Conservation (phyloP, 2,113 vertebrate genomes). For the Pipra filicauda region DNA sequence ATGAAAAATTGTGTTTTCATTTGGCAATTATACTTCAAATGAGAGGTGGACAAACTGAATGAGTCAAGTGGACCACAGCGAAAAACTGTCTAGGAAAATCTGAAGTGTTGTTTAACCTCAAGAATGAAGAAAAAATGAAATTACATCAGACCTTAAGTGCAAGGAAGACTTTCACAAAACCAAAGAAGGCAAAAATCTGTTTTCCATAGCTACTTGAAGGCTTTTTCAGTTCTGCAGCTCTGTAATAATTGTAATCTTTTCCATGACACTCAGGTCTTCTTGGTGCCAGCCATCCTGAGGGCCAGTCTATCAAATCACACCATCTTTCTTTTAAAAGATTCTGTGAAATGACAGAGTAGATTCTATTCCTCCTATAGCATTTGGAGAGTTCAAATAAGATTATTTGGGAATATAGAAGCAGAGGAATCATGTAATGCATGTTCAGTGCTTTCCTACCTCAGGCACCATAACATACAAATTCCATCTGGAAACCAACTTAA, state of each 20-base stretch:
- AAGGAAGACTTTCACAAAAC: background rate
- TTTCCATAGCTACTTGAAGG: background rate
- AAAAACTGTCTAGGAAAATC: background rate
- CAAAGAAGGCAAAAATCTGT: background rate
- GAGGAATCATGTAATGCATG: background rate
- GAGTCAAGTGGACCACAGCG: background rate
- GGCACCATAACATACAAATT: background rate
- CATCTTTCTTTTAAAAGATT: background rate
- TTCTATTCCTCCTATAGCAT: background rate
- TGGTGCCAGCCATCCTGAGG: rapidly evolving
- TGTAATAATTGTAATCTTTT: background rate
- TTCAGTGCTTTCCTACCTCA: background rate
- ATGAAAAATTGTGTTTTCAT: background rate
- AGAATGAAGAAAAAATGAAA: background rate
- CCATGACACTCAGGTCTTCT: background rate
- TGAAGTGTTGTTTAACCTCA: background rate
- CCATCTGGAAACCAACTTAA: background rate
- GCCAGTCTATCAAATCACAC: background rate
- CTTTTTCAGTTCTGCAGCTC: background rate
- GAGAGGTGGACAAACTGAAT: background rate
- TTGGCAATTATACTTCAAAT: background rate
- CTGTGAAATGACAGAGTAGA: background rate
- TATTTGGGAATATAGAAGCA: background rate
- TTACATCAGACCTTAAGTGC: background rate
- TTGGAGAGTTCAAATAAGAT: background rate